A percentile compares a stretch with the other conserved stretches of the same genome.
phyloP scores from a whole-genome alignment of 2,888 invertebrate genomes.

The Notodromas monacha region DNA sequence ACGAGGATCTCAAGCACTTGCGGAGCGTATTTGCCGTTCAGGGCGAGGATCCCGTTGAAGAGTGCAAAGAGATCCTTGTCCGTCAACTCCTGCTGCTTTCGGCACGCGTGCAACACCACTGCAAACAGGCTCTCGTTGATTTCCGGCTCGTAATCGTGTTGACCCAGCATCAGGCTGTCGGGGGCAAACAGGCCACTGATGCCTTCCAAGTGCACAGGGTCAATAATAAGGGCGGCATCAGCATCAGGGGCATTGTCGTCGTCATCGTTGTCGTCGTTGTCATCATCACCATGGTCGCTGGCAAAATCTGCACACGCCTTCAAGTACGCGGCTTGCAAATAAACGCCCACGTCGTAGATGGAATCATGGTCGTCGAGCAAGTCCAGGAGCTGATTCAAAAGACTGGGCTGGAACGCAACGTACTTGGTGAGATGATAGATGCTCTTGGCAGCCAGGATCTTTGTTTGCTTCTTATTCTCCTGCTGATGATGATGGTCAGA shows the following conservation, averaged over 20 bases:
- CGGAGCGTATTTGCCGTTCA: neutral
- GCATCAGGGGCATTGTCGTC: no score
- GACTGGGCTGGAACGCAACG: slow-evolving; percentile 1
- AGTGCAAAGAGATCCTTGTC: slow-evolving; percentile 1
- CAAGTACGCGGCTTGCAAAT: slow-evolving; percentile 1
- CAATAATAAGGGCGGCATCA: neutral
- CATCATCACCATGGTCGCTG: no score
- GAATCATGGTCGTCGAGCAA: slow-evolving; percentile 1
- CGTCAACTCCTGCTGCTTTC: slow-evolving; percentile 1
- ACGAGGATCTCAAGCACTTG: slow-evolving; percentile 1
- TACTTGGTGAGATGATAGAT: neutral
- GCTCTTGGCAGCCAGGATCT: neutral
- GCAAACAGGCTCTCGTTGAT: slow-evolving; percentile 1
- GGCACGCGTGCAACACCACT: neutral
- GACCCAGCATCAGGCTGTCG: slow-evolving; percentile 1
- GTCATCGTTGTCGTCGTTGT: no score
- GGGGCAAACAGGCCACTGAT: neutral
- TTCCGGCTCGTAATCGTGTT: slow-evolving; percentile 4
- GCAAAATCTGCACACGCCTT: neutral
- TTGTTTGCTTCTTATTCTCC: neutral
- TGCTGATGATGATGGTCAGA: no score
- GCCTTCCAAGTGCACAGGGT: slow-evolving; percentile 1
- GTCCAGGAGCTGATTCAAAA: slow-evolving; percentile 1
- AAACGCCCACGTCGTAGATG: slow-evolving; percentile 2
- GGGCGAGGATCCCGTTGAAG: neutral